These are phyloP conservation scores for Hylaeus volcanicus DNA, from an alignment of 1,140 invertebrate genomes.

Conservation along the genomic window DNA sequence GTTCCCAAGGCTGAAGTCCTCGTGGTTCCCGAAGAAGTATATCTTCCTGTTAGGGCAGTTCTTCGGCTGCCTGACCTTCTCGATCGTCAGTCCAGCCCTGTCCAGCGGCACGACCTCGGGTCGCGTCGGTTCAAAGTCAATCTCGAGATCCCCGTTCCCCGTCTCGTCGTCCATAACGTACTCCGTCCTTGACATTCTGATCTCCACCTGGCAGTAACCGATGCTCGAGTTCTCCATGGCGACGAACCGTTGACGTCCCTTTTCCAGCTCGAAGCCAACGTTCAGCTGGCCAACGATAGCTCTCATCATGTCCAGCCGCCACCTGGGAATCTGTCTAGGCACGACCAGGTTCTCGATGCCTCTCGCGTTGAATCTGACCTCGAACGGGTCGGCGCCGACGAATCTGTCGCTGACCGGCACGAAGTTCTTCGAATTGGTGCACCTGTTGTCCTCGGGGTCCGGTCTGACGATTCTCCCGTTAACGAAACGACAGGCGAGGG, in stretches of 20 bases:
- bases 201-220: slow-evolving; percentile 46
- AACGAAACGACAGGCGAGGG: slow-evolving; percentile 36
- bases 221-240: slow-evolving; percentile 54
- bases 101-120: background rate
- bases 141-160: background rate
- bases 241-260: slow-evolving; percentile 22
- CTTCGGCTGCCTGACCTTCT: slow-evolving; percentile 37
- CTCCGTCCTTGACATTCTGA: slow-evolving; percentile 18
- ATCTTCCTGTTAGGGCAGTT: slow-evolving; percentile 32
- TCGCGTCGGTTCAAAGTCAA: background rate
- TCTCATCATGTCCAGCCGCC: slow-evolving; percentile 63
- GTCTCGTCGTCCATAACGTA: too few species aligned
- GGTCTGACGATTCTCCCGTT: slow-evolving; percentile 27
- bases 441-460: background rate
- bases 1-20: slow-evolving; percentile 25
- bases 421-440: slow-evolving; percentile 38
- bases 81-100: background rate
- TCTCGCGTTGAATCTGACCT: slow-evolving; percentile 58
- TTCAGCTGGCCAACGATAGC: slow-evolving; percentile 56
- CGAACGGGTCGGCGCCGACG: slow-evolving; percentile 58
- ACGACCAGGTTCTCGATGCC: slow-evolving; percentile 63
- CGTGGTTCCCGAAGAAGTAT: slow-evolving; percentile 50
- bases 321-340: slow-evolving; percentile 48
- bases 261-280: slow-evolving; percentile 41
- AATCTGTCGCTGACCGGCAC: slow-evolving; percentile 20